Base-by-base conservation (phyloP, 2,888 invertebrate species). In the Euclidia mi region DNA sequence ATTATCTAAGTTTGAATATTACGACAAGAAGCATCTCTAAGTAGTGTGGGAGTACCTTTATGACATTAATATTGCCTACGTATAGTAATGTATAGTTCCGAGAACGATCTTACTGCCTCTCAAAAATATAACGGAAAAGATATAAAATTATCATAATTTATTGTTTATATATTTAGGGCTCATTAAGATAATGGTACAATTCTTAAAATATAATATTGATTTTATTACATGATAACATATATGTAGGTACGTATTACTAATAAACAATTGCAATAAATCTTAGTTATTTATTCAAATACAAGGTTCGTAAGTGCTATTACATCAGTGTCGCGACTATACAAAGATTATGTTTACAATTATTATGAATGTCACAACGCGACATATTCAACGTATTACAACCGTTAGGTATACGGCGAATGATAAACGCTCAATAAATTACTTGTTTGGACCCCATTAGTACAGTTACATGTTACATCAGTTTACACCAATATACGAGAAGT, bases 21-120 rank as follows among this genome's bases (percentile, higher is more conserved):
- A 78, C 74, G 58, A 82, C 76, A 70, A 75, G 60, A 65, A 72
- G 65, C 62, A 47, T 50, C 61, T 70, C 60, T 76, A 65, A 60
- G 43, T 37, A 56, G 65, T 67, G 85, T 87, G 78, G 87, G 88
- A 63, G 86, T 84, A 68, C 75, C 71, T 84, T 88, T 85, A 81
- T 71, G 75, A 78, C 76, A 59, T 62, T 70, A 76, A 74, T 80
- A 82, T 73, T 81, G 71, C 79, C 78, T 80, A 81, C 79, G 78
- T 82, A 78, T 79, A 79, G 82, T 80, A 76, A 78, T 84, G 81
- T 79, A 84, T 82, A 67, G 84, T 65, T 78, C 61, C 69, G 69
- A 79, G 76, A 84, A 81, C 78, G 76, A 77, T 78, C 66, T 76
- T 56, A 71, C 77, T 76, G 65, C 62, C 65, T 79, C 78, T 82